Conservation (phyloP, 2,888 invertebrate species). For the Halictus ligatus region DNA sequence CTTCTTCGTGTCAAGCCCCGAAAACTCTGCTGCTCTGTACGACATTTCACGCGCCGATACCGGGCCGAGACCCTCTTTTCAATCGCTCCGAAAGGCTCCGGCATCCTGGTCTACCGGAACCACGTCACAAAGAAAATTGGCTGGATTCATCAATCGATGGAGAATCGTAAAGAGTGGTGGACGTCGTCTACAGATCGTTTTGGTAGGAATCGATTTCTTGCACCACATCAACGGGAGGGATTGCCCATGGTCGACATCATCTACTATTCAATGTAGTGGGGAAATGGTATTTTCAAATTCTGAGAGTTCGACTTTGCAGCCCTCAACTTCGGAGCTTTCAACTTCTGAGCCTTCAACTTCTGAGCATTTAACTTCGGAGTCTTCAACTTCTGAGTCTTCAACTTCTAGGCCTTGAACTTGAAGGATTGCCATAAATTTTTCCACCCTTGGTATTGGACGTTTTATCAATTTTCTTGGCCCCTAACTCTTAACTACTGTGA, state of each 20-base stretch:
- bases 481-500: too few species aligned
- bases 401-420: too few species aligned
- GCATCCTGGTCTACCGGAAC: not conserved
- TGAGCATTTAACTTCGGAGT: too few species aligned
- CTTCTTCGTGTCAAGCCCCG: slow-evolving; percentile 15
- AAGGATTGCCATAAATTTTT: too few species aligned
- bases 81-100: not conserved
- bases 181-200: not conserved
- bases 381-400: too few species aligned
- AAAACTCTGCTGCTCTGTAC: not conserved
- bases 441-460: too few species aligned
- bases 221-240: not conserved
- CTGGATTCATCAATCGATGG: not conserved
- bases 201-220: not conserved
- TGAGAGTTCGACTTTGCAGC: not conserved
- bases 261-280: not conserved
- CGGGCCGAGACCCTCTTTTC: not conserved
- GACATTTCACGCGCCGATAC: slow-evolving; percentile 25
- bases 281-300: not conserved
- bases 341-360: too few species aligned
- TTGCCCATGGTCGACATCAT: not conserved
- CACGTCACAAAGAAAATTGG: not conserved
- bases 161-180: not conserved
- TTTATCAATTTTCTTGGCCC: too few species aligned
- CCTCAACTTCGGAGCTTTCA: too few species aligned